Percentiles rank a stretch among this genome's conserved stretches.
Evolutionary conservation across 2,113 vertebrate species (phyloP).

Genomic region (Thunnus maccoyii): DNA sequence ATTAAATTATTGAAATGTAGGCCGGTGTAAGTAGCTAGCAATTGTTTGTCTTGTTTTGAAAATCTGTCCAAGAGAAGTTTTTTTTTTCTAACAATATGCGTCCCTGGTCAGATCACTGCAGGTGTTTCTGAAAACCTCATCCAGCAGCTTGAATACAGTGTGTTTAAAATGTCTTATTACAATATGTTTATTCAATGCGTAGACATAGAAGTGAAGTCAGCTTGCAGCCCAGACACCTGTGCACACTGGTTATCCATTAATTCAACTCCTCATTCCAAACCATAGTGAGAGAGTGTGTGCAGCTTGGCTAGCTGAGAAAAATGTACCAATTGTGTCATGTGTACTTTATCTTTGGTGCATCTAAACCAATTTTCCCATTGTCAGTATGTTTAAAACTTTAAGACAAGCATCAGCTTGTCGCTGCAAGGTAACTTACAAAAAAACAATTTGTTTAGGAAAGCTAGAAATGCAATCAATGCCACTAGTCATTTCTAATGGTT

Average conservation of each 20-base stretch:
- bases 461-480: constrained; percentile 17
- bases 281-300: not conserved
- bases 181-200: constrained; percentile 13
- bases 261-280: constrained; percentile 15
- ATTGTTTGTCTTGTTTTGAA: constrained; percentile 44
- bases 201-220: constrained; percentile 24
- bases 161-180: constrained; percentile 32
- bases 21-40: constrained; percentile 51
- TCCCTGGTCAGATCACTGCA: constrained; percentile 35
- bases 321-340: constrained; percentile 2
- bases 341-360: constrained; percentile 14
- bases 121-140: constrained; percentile 16
- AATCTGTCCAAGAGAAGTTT: constrained; percentile 20
- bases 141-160: constrained; percentile 22
- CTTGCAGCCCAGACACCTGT: constrained; percentile 5
- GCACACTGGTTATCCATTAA: not conserved
- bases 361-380: constrained; percentile 5
- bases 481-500: constrained; percentile 19
- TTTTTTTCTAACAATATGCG: constrained; percentile 42
- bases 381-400: constrained; percentile 10
- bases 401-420: not conserved
- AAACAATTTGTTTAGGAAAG: not conserved
- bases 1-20: constrained; percentile 47
- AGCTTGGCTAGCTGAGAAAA: constrained; percentile 2
- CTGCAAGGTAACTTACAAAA: not conserved